Base-by-base conservation (phyloP, 2,113 vertebrate species). In the Ranitomeya imitator region DNA sequence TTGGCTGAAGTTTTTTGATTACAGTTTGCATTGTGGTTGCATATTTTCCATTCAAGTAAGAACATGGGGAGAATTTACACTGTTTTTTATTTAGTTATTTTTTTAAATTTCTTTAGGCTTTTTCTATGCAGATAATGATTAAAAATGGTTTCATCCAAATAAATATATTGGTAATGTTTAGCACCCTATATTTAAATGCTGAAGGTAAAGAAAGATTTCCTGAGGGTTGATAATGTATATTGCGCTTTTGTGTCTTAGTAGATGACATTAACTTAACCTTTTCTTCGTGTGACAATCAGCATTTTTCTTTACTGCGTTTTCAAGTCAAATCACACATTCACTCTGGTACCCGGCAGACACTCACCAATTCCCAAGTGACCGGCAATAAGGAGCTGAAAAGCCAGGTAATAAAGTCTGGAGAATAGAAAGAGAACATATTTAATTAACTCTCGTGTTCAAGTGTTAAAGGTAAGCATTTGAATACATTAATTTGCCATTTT, bases 361-460 rank as follows among this genome's bases (percentile, higher is more conserved):
- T 87, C 67, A 87, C 79, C 63, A 60, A 45, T 82, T 81, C 79
- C 78, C 54, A 61, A 37, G 63, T 73, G 65, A 60, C 74, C n/a
- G 5, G 37, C 19, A 59, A 67, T 12, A 60, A 80, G 65, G 21
- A 87, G 65, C 23, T 87, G 86, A 59, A 82, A 67, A 81, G 31
- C 15, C 78, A 82, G 54, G 65, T 73, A 76, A 76, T 76, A 87
- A 26, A 81, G 21, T 82, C 86, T 87, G 16, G 65, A 82, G 65
- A 74, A 80, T 51, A 82, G 26, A 81, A 79, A 82, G 82, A 69
- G 54, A 87, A 69, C 65, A 81, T 21, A 16, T 73, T 87, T 81
- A 87, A 84, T 84, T 84, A 69, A 69, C 60, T 81, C 67, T 69
- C 59, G 71, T 55, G 45, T 84, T 84, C 45, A 69, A 79, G 61